Evolutionary conservation across 2,113 vertebrate species (phyloP).

Genomic region (Orycteropus afer): DNA sequence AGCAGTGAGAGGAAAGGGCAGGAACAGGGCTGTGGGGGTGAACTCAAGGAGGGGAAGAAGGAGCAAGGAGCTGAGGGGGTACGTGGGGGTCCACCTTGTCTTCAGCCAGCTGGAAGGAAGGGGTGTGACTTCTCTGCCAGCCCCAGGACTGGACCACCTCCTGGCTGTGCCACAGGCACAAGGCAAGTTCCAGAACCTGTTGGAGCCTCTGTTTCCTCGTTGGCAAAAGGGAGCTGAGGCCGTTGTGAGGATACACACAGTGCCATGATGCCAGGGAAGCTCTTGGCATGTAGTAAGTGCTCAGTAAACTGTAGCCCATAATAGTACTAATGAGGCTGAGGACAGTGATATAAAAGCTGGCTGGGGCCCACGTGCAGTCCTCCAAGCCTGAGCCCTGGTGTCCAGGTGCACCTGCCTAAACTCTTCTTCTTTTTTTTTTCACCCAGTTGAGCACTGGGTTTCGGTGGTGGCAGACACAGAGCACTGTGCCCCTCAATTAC

Average conservation of each 20-base stretch:
- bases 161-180: fast-evolving
- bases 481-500: conserved; percentile 74
- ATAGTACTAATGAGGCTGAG: fast-evolving
- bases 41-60: not conserved
- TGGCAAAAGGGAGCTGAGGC: not conserved
- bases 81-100: not conserved
- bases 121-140: not conserved
- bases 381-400: not conserved
- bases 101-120: not conserved
- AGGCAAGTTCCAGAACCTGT: not conserved
- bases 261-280: not conserved
- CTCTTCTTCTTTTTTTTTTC: too few species aligned
- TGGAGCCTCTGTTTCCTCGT: not conserved
- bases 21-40: not conserved
- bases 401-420: not conserved
- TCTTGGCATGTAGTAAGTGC: not conserved
- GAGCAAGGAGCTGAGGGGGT: not conserved
- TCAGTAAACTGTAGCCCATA: conserved; percentile 6
- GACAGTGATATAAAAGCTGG: not conserved
- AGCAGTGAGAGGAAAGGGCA: conserved; percentile 16
- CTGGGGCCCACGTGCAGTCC: not conserved
- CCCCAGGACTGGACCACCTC: not conserved
- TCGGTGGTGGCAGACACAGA: conserved; percentile 66
- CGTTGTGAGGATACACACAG: fast-evolving
- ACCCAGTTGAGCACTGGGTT: conserved; percentile 72